A percentile compares a stretch with the other conserved stretches of the same genome.
Evolutionary conservation across 1,140 invertebrate species (phyloP).

Genomic region (Drosophila seguyi): DNA sequence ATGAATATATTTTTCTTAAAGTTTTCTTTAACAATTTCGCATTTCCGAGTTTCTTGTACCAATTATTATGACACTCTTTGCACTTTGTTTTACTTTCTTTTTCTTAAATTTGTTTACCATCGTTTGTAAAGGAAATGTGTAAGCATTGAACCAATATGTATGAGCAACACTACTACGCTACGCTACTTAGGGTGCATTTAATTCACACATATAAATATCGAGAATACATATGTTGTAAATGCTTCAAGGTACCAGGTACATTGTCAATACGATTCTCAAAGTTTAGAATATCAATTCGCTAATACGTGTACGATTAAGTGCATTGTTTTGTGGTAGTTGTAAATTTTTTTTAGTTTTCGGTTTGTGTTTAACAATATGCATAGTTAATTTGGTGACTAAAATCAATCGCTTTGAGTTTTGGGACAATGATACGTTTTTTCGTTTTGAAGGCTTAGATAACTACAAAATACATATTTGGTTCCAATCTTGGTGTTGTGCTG

Average conservation of each 20-base stretch:
- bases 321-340: constrained; percentile 32
- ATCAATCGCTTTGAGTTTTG: constrained; percentile 19
- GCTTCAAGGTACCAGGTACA: constrained; percentile 65
- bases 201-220: constrained; percentile 31
- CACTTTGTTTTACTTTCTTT: constrained; percentile 10
- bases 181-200: constrained; percentile 43
- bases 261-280: constrained; percentile 56
- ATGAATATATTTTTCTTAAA: neutral
- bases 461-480: constrained; percentile 52
- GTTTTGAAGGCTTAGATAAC: constrained; percentile 45
- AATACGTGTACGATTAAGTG: constrained; percentile 54
- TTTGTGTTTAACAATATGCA: constrained; percentile 55
- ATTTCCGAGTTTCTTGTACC: neutral
- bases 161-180: constrained; percentile 39
- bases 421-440: constrained; percentile 7
- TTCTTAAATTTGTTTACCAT: neutral
- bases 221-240: constrained; percentile 64
- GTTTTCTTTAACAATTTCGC: constrained; percentile 16
- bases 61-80: constrained; percentile 9
- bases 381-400: constrained; percentile 21
- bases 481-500: constrained; percentile 36
- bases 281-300: constrained; percentile 61
- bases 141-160: constrained; percentile 26
- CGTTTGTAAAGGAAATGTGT: neutral
- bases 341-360: constrained; percentile 1